phyloP scores from a whole-genome alignment of 2,113 vertebrate genomes.

The Peromyscus californicus region DNA sequence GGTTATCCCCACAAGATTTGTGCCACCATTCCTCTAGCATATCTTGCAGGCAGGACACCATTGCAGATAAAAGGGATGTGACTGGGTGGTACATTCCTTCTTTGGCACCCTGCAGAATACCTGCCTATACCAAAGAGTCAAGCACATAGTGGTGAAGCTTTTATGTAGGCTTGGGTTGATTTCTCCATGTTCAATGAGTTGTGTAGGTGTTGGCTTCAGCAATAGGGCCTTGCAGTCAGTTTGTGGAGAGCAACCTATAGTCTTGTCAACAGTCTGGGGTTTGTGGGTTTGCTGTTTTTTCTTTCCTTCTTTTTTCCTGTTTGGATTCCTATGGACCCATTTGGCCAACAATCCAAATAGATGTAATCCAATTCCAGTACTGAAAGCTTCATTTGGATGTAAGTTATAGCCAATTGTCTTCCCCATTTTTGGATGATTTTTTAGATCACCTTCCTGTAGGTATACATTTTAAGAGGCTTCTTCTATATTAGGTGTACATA shows the following conservation, averaged over 20 bases:
- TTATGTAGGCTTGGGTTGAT: not conserved
- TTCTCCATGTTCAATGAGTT: not conserved
- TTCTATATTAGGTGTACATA: no score
- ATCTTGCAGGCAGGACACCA: not conserved
- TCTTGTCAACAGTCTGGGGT: not conserved
- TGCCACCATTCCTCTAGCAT: not conserved
- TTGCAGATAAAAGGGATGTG: not conserved
- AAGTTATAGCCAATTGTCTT: no score
- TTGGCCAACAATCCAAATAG: no score
- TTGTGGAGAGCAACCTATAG: not conserved
- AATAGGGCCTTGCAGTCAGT: not conserved
- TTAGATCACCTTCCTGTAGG: no score
- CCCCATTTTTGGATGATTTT: no score
- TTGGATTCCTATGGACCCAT: no score
- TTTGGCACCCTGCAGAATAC: not conserved
- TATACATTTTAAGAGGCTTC: no score
- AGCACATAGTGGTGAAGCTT: not conserved
- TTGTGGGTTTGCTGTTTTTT: not conserved
- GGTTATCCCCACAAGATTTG: not conserved
- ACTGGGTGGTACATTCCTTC: not conserved
- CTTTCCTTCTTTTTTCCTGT: not conserved
- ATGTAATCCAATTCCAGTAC: no score
- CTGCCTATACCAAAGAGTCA: not conserved
- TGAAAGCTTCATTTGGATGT: no score
- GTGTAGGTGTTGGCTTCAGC: not conserved